These are phyloP conservation scores for Sylvia atricapilla DNA, from an alignment of 2,113 vertebrate genomes.

Conservation along the genomic window DNA sequence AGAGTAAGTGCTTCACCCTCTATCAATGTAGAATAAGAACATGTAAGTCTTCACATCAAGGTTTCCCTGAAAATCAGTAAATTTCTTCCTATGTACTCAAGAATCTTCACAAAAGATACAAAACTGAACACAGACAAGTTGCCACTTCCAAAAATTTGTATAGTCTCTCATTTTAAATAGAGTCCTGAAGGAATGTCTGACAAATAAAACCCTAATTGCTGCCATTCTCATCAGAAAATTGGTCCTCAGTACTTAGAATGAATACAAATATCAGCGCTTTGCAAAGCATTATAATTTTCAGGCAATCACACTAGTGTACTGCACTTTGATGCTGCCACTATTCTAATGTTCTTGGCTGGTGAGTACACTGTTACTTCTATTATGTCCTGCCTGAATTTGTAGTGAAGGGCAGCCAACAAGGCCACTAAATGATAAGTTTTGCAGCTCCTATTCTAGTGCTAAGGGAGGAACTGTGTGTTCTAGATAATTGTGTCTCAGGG, in stretches of 20 bases:
- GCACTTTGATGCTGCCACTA: neutral
- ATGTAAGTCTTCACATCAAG: neutral
- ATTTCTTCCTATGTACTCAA: neutral
- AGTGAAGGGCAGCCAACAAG: neutral
- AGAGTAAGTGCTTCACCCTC: neutral
- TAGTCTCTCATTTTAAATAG: neutral
- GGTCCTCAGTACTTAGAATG: neutral
- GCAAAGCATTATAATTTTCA: slow-evolving; percentile 7
- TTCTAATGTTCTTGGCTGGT: neutral
- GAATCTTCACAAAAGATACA: neutral
- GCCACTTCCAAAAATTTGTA: neutral
- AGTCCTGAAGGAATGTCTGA: neutral
- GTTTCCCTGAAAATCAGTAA: neutral
- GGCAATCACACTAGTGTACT: neutral
- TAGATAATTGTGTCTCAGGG: neutral
- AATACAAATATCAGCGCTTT: slow-evolving; percentile 2
- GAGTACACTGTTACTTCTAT: neutral
- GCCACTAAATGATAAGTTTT: neutral
- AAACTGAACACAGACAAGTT: neutral
- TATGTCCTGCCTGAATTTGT: neutral
- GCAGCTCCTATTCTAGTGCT: neutral
- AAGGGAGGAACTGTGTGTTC: neutral
- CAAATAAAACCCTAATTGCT: neutral
- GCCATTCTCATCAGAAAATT: slow-evolving; percentile 13
- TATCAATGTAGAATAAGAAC: neutral